Conservation (phyloP, 92 coral and sea anemone species). For the Montipora capitata region DNA sequence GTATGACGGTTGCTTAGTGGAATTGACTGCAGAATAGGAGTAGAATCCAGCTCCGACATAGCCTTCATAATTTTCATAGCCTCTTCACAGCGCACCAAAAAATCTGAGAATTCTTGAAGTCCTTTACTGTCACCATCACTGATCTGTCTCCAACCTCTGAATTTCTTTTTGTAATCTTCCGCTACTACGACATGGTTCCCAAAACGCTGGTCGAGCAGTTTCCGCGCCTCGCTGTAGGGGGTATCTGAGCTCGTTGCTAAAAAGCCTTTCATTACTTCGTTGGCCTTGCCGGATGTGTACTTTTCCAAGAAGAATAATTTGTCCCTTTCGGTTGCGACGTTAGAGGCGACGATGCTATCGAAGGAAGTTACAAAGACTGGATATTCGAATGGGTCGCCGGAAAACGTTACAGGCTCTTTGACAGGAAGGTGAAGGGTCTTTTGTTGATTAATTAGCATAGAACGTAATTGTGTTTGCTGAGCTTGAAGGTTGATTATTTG, state of each 20-base stretch:
- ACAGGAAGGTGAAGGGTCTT: constrained; percentile 52
- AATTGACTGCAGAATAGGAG: constrained; percentile 16
- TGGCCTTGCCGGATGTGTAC: constrained; percentile 77
- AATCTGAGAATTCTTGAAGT: constrained; percentile 43
- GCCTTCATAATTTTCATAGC: constrained; percentile 57
- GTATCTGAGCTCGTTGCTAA: constrained; percentile 54
- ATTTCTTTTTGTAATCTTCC: constrained; percentile 59
- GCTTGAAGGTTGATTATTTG: constrained; percentile 55
- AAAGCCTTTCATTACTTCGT: constrained; percentile 71
- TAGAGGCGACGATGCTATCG: constrained; percentile 45
- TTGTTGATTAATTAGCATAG: constrained; percentile 62
- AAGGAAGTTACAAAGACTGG: constrained; percentile 62
- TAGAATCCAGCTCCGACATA: constrained; percentile 52
- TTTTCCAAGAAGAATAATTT: constrained; percentile 51
- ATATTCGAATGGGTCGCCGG: constrained; percentile 60
- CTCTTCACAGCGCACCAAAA: constrained; percentile 57
- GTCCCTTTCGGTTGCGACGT: constrained; percentile 51
- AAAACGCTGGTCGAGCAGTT: constrained; percentile 62
- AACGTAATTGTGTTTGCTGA: constrained; percentile 63
- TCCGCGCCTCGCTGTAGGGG: constrained; percentile 60
- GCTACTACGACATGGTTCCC: constrained; percentile 78
- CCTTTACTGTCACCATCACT: constrained; percentile 50
- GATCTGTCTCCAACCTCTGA: constrained; percentile 70
- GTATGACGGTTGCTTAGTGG: constrained; percentile 69
- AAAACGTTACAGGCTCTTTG: constrained; percentile 59